These are phyloP conservation scores for Lathamus discolor DNA, from an alignment of 2,113 vertebrate genomes.

Conservation along the genomic window DNA sequence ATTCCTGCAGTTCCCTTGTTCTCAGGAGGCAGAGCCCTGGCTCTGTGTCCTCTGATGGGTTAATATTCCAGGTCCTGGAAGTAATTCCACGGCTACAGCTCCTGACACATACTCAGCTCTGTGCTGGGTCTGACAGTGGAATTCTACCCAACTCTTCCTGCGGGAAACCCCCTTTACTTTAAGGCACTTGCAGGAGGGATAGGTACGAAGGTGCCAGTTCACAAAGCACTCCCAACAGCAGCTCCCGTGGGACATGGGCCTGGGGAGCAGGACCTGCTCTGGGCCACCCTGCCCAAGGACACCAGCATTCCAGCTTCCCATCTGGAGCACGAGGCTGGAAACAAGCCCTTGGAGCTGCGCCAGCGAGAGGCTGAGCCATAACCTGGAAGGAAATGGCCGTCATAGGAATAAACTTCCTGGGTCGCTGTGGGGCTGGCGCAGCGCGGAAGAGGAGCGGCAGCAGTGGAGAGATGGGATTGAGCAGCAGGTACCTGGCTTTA, in stretches of 20 bases:
- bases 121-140: not conserved
- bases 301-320: not conserved
- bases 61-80: too few relatives aligned
- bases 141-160: too few relatives aligned
- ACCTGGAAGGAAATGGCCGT: conserved; percentile 16
- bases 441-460: not conserved
- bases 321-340: not conserved
- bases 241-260: fast-evolving
- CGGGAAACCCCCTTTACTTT: not conserved
- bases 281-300: fast-evolving
- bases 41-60: not conserved
- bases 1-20: not conserved
- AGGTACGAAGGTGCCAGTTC: fast-evolving
- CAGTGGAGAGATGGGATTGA: not conserved
- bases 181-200: fast-evolving
- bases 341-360: not conserved
- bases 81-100: not conserved
- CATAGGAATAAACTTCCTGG: not conserved
- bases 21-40: too few relatives aligned
- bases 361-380: not conserved
- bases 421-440: not conserved
- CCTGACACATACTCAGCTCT: too few relatives aligned
- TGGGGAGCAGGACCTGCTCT: fast-evolving
- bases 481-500: not conserved
- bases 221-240: fast-evolving